These are phyloP conservation scores for Helostoma temminkii DNA, from an alignment of 2,797 vertebrate species.

Conservation along the genomic window DNA sequence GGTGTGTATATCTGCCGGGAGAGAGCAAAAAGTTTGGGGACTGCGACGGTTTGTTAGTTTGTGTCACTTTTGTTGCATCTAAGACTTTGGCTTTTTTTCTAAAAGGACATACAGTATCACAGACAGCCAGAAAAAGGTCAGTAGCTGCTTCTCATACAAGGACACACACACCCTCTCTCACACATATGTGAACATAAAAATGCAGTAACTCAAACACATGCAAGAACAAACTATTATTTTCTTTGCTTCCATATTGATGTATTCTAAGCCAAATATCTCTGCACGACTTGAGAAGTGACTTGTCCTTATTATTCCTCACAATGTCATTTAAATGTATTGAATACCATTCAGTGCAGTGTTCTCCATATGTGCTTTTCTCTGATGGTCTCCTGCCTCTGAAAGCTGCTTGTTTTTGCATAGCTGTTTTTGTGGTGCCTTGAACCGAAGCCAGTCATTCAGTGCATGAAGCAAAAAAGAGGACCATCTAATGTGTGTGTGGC, in stretches of 20 bases:
- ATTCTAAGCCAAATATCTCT: conserved; percentile 4
- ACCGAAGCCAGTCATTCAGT: conserved; percentile 76
- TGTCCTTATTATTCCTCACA: conserved; percentile 11
- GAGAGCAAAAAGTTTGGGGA: conserved; percentile 74
- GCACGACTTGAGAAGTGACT: conserved; percentile 20
- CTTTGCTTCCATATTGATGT: conserved; percentile 9
- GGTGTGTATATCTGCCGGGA: conserved; percentile 64
- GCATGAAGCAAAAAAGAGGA: conserved; percentile 49
- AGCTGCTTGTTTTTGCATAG: conserved; percentile 74
- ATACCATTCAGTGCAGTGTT: conserved; percentile 22
- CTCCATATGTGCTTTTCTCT: conserved; percentile 50
- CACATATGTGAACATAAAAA: conserved; percentile 35
- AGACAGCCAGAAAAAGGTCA: conserved; percentile 60
- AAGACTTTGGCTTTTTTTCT: conserved; percentile 24
- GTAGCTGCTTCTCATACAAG: conserved; percentile 47
- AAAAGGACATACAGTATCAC: conserved; percentile 46
- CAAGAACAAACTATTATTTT: conserved; percentile 8
- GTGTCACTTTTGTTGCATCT: conserved; percentile 46
- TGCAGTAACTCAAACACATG: conserved; percentile 6
- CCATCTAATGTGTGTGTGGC: conserved; percentile 76
- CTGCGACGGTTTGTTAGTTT: conserved; percentile 48
- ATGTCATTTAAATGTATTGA: conserved; percentile 43
- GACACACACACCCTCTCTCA: conserved; percentile 16
- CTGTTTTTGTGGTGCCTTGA: conserved; percentile 68
- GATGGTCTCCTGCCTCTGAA: conserved; percentile 52